Percentiles rank a stretch among this genome's conserved stretches.
Conservation (phyloP, 2,797 vertebrate species). For the Chloroceryle amazona region DNA sequence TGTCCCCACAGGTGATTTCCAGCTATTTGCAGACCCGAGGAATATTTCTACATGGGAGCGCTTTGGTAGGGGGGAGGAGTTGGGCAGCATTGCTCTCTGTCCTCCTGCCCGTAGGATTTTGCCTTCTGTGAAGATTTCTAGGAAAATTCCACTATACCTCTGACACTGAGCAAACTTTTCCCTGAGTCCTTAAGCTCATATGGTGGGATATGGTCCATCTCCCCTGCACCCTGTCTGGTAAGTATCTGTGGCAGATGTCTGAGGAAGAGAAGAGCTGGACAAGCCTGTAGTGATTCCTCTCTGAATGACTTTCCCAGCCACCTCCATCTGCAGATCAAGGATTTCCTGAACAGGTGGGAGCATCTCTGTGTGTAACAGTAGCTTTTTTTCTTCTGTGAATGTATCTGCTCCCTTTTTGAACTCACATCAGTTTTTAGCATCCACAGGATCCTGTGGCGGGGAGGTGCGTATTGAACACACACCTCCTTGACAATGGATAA, state of each 20-base stretch:
- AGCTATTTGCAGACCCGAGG: not conserved
- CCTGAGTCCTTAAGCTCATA: not conserved
- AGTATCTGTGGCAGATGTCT: not conserved
- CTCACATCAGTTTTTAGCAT: not conserved
- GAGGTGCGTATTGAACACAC: not conserved
- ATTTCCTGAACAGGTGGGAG: not conserved
- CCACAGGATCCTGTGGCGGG: not conserved
- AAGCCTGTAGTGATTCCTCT: not conserved
- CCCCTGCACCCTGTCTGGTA: not conserved
- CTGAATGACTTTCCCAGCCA: not conserved
- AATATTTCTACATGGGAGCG: not conserved
- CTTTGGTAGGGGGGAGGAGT: not conserved
- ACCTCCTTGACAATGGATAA: not conserved
- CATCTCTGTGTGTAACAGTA: not conserved
- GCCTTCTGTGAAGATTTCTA: not conserved
- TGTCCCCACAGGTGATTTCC: not conserved
- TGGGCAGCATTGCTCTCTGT: not conserved
- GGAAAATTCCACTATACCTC: not conserved
- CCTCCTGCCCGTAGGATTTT: not conserved
- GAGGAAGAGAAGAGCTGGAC: not conserved
- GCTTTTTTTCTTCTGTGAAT: not conserved
- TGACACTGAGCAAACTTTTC: not conserved
- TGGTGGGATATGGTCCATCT: not conserved
- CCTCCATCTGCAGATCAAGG: not conserved
- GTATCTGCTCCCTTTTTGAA: not conserved